phyloP scores from a whole-genome alignment of 2,113 vertebrate species.

The Poeciliopsis retropinna region DNA sequence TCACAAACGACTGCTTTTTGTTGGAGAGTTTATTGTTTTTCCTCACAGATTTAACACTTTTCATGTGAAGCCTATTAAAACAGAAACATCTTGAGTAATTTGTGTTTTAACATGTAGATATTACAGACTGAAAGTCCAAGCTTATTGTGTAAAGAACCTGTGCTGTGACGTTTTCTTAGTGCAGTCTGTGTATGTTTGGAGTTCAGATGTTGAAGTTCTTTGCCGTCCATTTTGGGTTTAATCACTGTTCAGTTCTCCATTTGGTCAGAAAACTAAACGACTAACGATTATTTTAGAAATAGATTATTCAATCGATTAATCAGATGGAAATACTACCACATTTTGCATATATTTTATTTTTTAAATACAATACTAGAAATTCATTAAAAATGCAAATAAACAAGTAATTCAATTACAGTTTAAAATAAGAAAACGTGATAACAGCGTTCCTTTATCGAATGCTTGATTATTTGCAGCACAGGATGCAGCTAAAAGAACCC shows the following conservation, averaged over 20 bases:
- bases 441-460: too few species aligned
- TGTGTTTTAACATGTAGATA: constrained; percentile 16
- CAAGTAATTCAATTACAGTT: too few species aligned
- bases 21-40: background rate
- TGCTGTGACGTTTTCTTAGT: constrained; percentile 20
- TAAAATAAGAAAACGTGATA: too few species aligned
- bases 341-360: too few species aligned
- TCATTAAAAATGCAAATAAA: too few species aligned
- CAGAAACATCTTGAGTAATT: background rate
- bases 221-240: constrained; percentile 46
- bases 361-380: too few species aligned
- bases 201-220: constrained; percentile 36
- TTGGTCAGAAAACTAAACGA: constrained; percentile 29
- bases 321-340: too few species aligned
- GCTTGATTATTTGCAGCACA: too few species aligned
- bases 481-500: too few species aligned
- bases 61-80: constrained; percentile 1
- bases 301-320: too few species aligned
- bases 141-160: constrained; percentile 1
- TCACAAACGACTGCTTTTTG: constrained; percentile 44
- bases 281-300: too few species aligned
- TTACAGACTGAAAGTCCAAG: constrained; percentile 29
- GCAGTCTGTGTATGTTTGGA: background rate
- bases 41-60: background rate
- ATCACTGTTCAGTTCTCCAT: constrained; percentile 23